A percentile compares a stretch with the other conserved stretches of the same genome.
These are phyloP conservation scores for Heliopora coerulea DNA, from an alignment of 92 coral and sea anemone genomes.

Conservation along the genomic window DNA sequence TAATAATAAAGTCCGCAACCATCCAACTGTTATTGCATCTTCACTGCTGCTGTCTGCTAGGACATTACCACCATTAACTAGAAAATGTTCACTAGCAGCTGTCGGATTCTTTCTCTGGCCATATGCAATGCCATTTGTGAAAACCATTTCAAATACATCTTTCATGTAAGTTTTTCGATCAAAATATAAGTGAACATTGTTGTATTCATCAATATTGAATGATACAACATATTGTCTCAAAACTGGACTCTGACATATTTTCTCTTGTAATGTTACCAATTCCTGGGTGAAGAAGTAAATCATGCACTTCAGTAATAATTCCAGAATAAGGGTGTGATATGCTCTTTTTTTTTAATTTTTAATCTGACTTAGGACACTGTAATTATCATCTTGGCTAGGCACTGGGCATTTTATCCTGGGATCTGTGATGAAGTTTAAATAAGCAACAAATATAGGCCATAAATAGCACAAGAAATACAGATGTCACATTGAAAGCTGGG, in stretches of 20 bases:
- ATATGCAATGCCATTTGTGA: neutral
- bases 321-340: too few relatives aligned
- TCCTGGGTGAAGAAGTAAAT: slow-evolving; percentile 1
- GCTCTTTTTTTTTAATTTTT: too few relatives aligned
- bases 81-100: neutral
- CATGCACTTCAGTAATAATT: too few relatives aligned
- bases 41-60: neutral
- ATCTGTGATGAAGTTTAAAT: too few relatives aligned
- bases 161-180: slow-evolving; percentile 17
- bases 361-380: too few relatives aligned
- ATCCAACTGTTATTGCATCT: slow-evolving; percentile 4
- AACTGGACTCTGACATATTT: slow-evolving; percentile 11
- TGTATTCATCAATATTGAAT: slow-evolving; percentile 12
- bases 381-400: too few relatives aligned
- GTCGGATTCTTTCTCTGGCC: neutral
- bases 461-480: too few relatives aligned
- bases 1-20: slow-evolving; percentile 17
- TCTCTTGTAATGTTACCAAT: neutral
- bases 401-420: too few relatives aligned
- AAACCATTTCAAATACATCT: slow-evolving; percentile 4
- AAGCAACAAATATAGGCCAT: too few relatives aligned
- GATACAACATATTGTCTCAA: slow-evolving; percentile 13
- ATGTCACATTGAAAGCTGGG: too few relatives aligned
- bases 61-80: neutral
- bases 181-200: slow-evolving; percentile 5